Conservation (phyloP, 2,888 invertebrate genomes). For the Stenoptilia bipunctidactyla region DNA sequence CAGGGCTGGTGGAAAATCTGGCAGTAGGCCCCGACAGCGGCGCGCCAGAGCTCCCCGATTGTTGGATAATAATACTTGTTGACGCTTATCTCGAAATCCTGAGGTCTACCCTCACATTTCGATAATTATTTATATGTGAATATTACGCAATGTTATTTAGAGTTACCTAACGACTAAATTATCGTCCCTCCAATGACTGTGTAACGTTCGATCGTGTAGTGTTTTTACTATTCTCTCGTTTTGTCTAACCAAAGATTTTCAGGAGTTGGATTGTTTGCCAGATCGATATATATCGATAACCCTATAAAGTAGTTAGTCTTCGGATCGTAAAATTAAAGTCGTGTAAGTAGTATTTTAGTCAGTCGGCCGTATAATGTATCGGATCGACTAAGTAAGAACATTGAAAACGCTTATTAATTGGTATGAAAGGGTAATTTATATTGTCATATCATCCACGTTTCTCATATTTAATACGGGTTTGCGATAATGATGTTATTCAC, state of each 20-base stretch:
- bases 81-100: slow-evolving; percentile 63
- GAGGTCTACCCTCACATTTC: slow-evolving; percentile 54
- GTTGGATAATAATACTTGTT: slow-evolving; percentile 61
- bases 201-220: slow-evolving; percentile 60
- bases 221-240: slow-evolving; percentile 60
- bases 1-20: slow-evolving; percentile 91
- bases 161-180: slow-evolving; percentile 60
- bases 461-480: slow-evolving; percentile 72
- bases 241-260: slow-evolving; percentile 65
- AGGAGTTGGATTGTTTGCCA: slow-evolving; percentile 43
- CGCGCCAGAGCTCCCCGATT: slow-evolving; percentile 15
- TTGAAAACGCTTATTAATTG: slow-evolving; percentile 73
- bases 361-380: slow-evolving; percentile 40
- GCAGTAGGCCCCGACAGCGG: slow-evolving; percentile 53
- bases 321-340: slow-evolving; percentile 55
- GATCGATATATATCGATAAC: slow-evolving; percentile 44
- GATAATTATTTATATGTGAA: slow-evolving; percentile 62
- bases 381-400: slow-evolving; percentile 66
- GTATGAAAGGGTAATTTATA: slow-evolving; percentile 73
- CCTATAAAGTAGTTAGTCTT: slow-evolving; percentile 63
- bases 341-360: slow-evolving; percentile 64
- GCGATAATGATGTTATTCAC: slow-evolving; percentile 71
- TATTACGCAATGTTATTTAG: slow-evolving; percentile 66
- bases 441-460: slow-evolving; percentile 72
- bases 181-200: slow-evolving; percentile 69